phyloP scores from a whole-genome alignment of 2,797 vertebrate genomes.

The Acipenser oxyrinchus region DNA sequence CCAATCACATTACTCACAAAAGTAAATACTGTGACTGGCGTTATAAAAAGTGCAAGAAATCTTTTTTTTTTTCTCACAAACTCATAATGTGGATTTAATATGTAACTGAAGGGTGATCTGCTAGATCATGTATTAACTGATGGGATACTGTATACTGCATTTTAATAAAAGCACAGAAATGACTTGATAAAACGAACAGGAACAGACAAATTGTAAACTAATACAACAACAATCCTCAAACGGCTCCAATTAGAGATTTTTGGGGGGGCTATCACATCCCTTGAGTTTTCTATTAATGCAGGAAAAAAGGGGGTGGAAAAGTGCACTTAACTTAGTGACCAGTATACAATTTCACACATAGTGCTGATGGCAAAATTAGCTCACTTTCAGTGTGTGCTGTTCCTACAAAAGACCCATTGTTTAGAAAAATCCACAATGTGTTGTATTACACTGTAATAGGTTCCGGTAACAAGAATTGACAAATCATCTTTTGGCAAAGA shows the following conservation, averaged over 20 bases:
- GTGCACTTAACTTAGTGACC: slow-evolving; percentile 29
- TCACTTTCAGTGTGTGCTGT: slow-evolving; percentile 26
- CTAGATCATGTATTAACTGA: background rate
- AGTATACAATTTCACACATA: slow-evolving; percentile 52
- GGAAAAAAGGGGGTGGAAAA: too few species aligned
- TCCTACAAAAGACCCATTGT: slow-evolving; percentile 52
- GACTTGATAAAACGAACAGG: too few species aligned
- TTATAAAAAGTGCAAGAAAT: background rate
- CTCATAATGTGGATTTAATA: background rate
- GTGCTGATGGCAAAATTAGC: slow-evolving; percentile 30
- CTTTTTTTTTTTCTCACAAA: background rate
- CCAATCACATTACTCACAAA: background rate
- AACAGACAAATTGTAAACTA: too few species aligned
- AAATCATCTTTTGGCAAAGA: slow-evolving; percentile 38
- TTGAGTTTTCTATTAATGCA: too few species aligned
- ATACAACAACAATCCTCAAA: too few species aligned
- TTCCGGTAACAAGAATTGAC: slow-evolving; percentile 25
- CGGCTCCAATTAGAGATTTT: too few species aligned
- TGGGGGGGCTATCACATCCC: too few species aligned
- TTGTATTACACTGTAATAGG: slow-evolving; percentile 49
- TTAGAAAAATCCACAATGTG: slow-evolving; percentile 36
- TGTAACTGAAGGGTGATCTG: background rate
- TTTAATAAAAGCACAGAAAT: too few species aligned
- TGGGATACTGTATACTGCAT: background rate
- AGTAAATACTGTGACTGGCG: background rate